Evolutionary conservation across 1,140 invertebrate species (phyloP).

Genomic region (Hyles euphorbiae): DNA sequence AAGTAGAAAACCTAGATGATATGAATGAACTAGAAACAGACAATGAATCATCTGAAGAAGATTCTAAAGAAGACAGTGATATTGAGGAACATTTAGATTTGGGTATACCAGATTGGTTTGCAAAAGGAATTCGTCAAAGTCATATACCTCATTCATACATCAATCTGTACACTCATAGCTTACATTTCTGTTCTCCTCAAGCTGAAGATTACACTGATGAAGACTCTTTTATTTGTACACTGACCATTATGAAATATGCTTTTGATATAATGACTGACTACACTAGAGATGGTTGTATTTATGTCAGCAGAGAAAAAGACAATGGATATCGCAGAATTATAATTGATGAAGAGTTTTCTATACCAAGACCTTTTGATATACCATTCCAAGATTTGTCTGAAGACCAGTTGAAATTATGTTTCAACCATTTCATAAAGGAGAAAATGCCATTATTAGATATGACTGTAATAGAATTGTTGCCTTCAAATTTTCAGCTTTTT

Average conservation of each 20-base stretch:
- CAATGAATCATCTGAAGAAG: constrained; percentile 24
- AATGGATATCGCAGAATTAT: constrained; percentile 45
- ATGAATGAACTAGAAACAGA: constrained; percentile 14
- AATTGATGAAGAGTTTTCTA: constrained; percentile 38
- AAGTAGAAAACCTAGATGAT: constrained; percentile 11
- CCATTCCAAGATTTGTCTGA: constrained; percentile 54
- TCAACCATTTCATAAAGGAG: constrained; percentile 65
- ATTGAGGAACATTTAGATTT: constrained; percentile 16
- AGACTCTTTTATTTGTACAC: constrained; percentile 78
- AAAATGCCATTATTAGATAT: constrained; percentile 63
- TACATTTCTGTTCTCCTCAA: constrained; percentile 83
- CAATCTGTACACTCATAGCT: constrained; percentile 79
- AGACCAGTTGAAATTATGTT: constrained; percentile 51
- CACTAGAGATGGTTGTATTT: constrained; percentile 53
- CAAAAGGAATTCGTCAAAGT: constrained; percentile 77
- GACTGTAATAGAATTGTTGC: constrained; percentile 69
- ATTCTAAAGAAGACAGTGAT: constrained; percentile 10
- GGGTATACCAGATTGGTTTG: constrained; percentile 80
- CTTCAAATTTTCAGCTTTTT: constrained; percentile 79
- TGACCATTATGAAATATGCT: constrained; percentile 80
- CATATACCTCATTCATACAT: constrained; percentile 79
- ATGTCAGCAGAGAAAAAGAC: constrained; percentile 50
- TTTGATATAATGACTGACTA: constrained; percentile 79
- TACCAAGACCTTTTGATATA: constrained; percentile 50
- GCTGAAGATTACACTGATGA: constrained; percentile 80